Conservation (phyloP, 2,888 invertebrate genomes). For the Lasioglossum pauxillum region DNA sequence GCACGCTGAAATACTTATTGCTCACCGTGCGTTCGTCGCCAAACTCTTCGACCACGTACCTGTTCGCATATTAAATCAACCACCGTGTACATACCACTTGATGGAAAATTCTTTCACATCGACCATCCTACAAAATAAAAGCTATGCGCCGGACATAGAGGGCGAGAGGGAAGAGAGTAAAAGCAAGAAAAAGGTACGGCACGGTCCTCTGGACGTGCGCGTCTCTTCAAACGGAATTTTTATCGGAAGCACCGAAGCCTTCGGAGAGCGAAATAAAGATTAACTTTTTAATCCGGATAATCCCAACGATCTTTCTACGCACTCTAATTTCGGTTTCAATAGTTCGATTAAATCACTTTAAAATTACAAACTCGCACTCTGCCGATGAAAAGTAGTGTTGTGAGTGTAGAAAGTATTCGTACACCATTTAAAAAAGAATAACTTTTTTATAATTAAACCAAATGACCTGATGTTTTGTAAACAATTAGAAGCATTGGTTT, state of each 20-base stretch:
- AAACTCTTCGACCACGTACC: constrained; percentile 5
- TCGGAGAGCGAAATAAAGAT: background rate
- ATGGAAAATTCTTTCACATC: background rate
- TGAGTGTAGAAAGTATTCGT: no score
- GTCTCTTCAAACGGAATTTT: background rate
- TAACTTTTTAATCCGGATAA: background rate
- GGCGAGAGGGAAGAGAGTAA: background rate
- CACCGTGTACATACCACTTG: background rate
- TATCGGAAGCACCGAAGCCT: background rate
- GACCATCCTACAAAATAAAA: background rate
- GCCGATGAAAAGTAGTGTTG: no score
- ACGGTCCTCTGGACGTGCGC: background rate
- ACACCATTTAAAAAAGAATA: no score
- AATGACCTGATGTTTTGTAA: no score
- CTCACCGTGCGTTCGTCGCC: background rate
- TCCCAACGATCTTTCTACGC: background rate
- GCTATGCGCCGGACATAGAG: background rate
- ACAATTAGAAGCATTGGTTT: no score
- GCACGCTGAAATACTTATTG: constrained; percentile 65
- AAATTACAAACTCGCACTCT: no score
- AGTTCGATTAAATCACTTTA: background rate
- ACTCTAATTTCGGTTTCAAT: background rate
- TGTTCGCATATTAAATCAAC: constrained; percentile 29
- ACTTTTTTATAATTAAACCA: no score
- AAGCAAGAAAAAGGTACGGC: background rate